These are phyloP conservation scores for Alethe diademata DNA, from an alignment of 2,113 vertebrate species.

Conservation along the genomic window DNA sequence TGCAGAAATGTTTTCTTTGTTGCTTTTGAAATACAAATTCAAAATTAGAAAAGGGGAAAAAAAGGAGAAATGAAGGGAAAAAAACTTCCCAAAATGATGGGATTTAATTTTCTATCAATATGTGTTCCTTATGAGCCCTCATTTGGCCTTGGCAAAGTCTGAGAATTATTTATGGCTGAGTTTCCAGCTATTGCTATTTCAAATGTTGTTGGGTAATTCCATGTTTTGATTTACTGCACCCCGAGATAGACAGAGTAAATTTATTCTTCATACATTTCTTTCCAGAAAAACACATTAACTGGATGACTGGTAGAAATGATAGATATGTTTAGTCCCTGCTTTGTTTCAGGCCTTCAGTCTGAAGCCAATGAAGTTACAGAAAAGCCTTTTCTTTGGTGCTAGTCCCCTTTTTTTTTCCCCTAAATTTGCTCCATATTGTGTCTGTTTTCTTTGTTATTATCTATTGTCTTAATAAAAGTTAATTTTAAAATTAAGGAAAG, in stretches of 20 bases:
- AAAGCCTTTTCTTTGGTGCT: neutral
- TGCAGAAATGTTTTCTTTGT: neutral
- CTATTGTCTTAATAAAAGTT: neutral
- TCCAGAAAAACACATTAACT: neutral
- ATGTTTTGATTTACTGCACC: neutral
- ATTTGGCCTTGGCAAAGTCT: neutral
- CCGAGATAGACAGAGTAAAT: neutral
- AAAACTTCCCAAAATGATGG: neutral
- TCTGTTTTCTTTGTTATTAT: neutral
- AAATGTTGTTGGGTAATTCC: neutral
- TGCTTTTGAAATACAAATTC: neutral
- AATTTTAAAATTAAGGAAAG: neutral
- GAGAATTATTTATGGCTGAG: neutral
- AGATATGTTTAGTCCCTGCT: neutral
- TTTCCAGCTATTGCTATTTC: neutral
- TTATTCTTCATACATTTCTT: neutral
- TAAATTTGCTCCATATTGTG: neutral
- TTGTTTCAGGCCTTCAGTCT: neutral
- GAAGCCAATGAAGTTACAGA: neutral
- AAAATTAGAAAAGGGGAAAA: neutral
- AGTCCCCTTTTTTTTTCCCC: fast-evolving
- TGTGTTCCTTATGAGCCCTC: neutral
- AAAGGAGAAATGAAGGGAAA: neutral
- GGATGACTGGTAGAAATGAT: slow-evolving; percentile 7
- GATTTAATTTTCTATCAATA: neutral